phyloP scores from a whole-genome alignment of 2,888 invertebrate species.

The Acanthosepion esculentum region DNA sequence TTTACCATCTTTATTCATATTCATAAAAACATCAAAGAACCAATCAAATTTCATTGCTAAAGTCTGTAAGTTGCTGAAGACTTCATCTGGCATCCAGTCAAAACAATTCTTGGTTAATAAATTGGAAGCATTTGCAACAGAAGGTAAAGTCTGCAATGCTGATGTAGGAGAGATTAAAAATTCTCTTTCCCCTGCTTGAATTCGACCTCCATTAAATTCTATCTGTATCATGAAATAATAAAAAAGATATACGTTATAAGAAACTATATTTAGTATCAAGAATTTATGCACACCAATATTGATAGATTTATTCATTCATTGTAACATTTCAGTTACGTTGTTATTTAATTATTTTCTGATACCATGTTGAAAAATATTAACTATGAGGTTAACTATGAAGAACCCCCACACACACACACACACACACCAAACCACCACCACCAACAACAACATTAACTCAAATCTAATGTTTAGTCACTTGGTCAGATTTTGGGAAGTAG shows the following conservation, averaged over 20 bases:
- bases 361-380: too few relatives aligned
- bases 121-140: slow-evolving; percentile 50
- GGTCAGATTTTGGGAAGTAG: too few relatives aligned
- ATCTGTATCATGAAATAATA: background rate
- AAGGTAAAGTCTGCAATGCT: slow-evolving; percentile 71
- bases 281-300: background rate
- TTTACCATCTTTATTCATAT: slow-evolving; percentile 73
- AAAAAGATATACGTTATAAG: background rate
- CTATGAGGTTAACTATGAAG: too few relatives aligned
- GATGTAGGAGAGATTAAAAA: slow-evolving; percentile 73
- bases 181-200: slow-evolving; percentile 73
- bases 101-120: slow-evolving; percentile 58
- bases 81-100: slow-evolving; percentile 76
- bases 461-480: too few relatives aligned
- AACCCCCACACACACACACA: too few relatives aligned
- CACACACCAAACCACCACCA: too few relatives aligned
- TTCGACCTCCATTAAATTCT: slow-evolving; percentile 55
- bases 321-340: too few relatives aligned
- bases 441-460: too few relatives aligned
- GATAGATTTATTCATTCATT: background rate
- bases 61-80: slow-evolving; percentile 74
- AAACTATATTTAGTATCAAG: background rate
- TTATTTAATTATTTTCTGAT: too few relatives aligned
- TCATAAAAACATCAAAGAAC: slow-evolving; percentile 75
- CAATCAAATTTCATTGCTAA: slow-evolving; percentile 74